Conservation (phyloP, 2,888 invertebrate species). For the Myathropa florea region DNA sequence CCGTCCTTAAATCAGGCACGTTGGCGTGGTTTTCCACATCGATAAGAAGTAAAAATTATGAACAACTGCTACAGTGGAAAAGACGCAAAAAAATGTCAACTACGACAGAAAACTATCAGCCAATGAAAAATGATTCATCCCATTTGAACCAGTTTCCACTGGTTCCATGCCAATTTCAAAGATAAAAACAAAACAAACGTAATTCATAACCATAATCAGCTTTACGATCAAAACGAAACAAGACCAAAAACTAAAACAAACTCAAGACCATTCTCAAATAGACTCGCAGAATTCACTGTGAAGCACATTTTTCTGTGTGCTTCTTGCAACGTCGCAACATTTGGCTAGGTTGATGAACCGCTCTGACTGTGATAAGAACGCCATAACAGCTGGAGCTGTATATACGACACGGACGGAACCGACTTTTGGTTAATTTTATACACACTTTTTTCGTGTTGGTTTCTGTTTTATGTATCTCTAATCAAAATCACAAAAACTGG, state of each 20-base stretch:
- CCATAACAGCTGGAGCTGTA: conserved; percentile 24
- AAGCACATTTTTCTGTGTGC: neutral
- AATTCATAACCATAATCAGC: neutral
- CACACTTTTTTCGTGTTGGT: neutral
- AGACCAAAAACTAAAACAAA: neutral
- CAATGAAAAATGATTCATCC: neutral
- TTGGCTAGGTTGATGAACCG: conserved; percentile 51
- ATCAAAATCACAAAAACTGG: conserved; percentile 3
- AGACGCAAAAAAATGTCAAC: neutral
- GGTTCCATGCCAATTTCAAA: neutral
- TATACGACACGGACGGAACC: neutral
- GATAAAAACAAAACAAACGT: neutral
- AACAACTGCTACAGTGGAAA: neutral
- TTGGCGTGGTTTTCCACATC: too few species aligned
- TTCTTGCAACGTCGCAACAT: conserved; percentile 7
- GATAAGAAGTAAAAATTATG: neutral
- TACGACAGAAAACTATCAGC: neutral
- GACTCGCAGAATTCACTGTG: neutral
- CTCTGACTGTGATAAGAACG: conserved; percentile 33
- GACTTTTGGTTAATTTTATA: neutral
- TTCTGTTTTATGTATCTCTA: neutral
- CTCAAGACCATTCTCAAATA: neutral
- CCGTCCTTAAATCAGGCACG: too few species aligned
- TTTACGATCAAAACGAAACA: neutral
- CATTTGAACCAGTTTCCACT: neutral